These are phyloP conservation scores for Pseudochirops cupreus DNA, from an alignment of 2,797 vertebrate genomes.

Conservation along the genomic window DNA sequence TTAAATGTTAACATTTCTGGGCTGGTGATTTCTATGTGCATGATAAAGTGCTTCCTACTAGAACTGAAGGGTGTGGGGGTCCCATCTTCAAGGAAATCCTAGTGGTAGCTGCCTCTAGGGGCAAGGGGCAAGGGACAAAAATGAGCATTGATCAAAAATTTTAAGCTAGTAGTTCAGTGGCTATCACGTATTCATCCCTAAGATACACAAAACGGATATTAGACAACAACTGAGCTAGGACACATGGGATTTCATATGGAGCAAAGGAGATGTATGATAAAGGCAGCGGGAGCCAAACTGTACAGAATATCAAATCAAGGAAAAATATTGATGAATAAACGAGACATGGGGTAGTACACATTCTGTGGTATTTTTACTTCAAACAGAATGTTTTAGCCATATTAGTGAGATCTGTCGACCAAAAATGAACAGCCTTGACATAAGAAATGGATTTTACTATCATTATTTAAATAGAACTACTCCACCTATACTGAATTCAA, in stretches of 20 bases:
- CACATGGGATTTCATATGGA: background rate
- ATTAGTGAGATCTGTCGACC: background rate
- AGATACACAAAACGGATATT: background rate
- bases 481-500: background rate
- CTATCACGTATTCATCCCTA: background rate
- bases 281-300: background rate
- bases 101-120: background rate
- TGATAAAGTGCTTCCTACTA: constrained; percentile 2
- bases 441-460: background rate
- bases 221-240: background rate
- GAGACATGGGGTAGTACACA: background rate
- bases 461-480: background rate
- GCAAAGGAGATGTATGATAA: background rate
- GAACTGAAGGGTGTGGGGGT: background rate
- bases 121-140: background rate
- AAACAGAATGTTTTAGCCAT: constrained; percentile 27
- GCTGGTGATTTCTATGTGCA: background rate
- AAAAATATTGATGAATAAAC: constrained; percentile 19
- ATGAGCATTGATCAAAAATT: background rate
- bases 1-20: constrained; percentile 46
- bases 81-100: background rate
- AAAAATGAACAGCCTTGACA: background rate
- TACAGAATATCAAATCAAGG: background rate
- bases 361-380: background rate
- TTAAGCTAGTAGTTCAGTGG: background rate